Conservation (phyloP, 2,888 invertebrate species). For the Schizaphis graminum region DNA sequence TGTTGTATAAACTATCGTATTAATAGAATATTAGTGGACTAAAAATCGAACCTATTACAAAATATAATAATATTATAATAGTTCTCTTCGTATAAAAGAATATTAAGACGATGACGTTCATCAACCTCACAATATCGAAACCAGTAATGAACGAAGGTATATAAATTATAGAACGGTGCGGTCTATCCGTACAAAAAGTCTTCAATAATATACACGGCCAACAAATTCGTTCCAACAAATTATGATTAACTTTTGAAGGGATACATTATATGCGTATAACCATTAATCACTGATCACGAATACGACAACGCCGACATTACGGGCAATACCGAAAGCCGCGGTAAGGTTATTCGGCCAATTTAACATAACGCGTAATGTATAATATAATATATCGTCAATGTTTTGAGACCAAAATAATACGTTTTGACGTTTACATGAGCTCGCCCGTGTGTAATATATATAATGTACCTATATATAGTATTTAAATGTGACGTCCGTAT, state of each 20-base stretch:
- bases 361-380: neutral
- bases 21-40: neutral
- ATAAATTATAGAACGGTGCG: neutral
- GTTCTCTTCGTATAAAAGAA: neutral
- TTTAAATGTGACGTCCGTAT: neutral
- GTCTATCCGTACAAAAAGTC: neutral
- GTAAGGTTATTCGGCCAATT: constrained; percentile 17
- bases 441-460: constrained; percentile 13
- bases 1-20: neutral
- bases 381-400: neutral
- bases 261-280: neutral
- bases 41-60: neutral
- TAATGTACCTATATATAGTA: constrained; percentile 6
- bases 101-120: neutral
- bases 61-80: neutral
- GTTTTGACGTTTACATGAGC: constrained; percentile 12
- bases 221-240: constrained; percentile 12
- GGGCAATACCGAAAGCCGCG: neutral
- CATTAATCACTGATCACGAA: constrained; percentile 9
- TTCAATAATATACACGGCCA: neutral
- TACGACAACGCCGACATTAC: neutral
- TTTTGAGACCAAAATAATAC: constrained; percentile 21
- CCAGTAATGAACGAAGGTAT: neutral
- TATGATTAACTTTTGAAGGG: constrained; percentile 21
- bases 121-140: neutral